Evolutionary conservation across 2,888 invertebrate genomes (phyloP).

Genomic region (Agapetus fuscipes): DNA sequence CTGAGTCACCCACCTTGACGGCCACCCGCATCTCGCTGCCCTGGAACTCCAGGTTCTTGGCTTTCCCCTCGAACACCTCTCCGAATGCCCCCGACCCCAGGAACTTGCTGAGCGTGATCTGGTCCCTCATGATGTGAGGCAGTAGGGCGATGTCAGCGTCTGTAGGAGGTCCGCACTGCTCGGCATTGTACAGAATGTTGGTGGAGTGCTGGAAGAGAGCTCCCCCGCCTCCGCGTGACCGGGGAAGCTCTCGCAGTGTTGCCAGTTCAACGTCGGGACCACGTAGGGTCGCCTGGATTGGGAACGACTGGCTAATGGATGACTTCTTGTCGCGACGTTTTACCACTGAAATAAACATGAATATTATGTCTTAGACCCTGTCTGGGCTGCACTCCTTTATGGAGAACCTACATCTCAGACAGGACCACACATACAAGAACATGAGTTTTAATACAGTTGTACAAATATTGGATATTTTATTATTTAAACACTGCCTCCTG

Average conservation of each 20-base stretch:
- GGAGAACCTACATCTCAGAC: too few relatives aligned
- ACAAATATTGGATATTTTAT: too few relatives aligned
- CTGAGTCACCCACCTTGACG: slow-evolving; percentile 81
- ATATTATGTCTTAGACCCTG: too few relatives aligned
- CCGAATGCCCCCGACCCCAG: slow-evolving; percentile 96
- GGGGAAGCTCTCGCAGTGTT: slow-evolving; percentile 72
- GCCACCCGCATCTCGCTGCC: slow-evolving; percentile 70
- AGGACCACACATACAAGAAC: too few relatives aligned
- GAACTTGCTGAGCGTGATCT: slow-evolving; percentile 79
- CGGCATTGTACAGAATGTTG: slow-evolving; percentile 68
- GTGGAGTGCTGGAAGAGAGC: slow-evolving; percentile 66
- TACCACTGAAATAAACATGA: slow-evolving; percentile 45
- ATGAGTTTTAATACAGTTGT: too few relatives aligned
- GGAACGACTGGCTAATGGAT: slow-evolving; percentile 43
- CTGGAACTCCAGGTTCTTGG: slow-evolving; percentile 54
- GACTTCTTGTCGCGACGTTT: slow-evolving; percentile 62
- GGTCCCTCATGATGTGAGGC: slow-evolving; percentile 78
- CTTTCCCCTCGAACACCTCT: slow-evolving; percentile 90
- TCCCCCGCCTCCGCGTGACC: slow-evolving; percentile 29
- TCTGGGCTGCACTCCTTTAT: too few relatives aligned
- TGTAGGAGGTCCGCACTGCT: slow-evolving; percentile 45
- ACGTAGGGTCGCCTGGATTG: slow-evolving; percentile 34
- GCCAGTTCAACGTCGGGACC: slow-evolving; percentile 77
- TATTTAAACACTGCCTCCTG: too few relatives aligned
- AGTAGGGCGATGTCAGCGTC: slow-evolving; percentile 70